phyloP scores from a whole-genome alignment of 2,113 vertebrate genomes.

The Pseudorasbora parva region DNA sequence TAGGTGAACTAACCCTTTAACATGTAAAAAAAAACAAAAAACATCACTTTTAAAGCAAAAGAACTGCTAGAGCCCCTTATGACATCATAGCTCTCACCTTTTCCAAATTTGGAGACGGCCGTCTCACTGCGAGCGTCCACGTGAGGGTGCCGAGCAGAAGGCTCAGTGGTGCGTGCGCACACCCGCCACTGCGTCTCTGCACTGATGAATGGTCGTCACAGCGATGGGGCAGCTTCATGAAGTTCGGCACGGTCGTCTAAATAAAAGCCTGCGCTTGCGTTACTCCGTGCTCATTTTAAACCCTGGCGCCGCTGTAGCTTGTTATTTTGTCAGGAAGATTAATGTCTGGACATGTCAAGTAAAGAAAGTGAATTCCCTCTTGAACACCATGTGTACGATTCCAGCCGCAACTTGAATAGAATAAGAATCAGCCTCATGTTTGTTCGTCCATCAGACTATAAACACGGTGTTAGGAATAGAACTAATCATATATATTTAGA shows the following conservation, averaged over 20 bases:
- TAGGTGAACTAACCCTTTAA: neutral
- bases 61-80: neutral
- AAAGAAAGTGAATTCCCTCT: slow-evolving; percentile 75
- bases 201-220: slow-evolving; percentile 78
- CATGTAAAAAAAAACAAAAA: neutral
- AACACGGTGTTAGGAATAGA: neutral
- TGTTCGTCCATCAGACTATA: slow-evolving; percentile 29
- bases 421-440: slow-evolving; percentile 54
- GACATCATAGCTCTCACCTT: neutral
- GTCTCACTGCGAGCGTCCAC: neutral
- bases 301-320: slow-evolving; percentile 72
- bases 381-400: slow-evolving; percentile 69
- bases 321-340: slow-evolving; percentile 81
- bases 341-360: slow-evolving; percentile 72
- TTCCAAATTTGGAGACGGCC: neutral
- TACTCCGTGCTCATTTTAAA: slow-evolving; percentile 70
- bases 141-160: slow-evolving; percentile 49
- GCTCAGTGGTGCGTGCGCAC: slow-evolving; percentile 53
- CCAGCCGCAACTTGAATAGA: slow-evolving; percentile 14
- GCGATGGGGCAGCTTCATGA: slow-evolving; percentile 73
- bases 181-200: slow-evolving; percentile 60
- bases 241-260: slow-evolving; percentile 71
- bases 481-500: slow-evolving; percentile 49
- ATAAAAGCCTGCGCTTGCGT: slow-evolving; percentile 66
- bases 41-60: neutral